A percentile compares a stretch with the other conserved stretches of the same genome.
phyloP scores from a whole-genome alignment of 2,888 invertebrate species.

The Drosophila mimica region DNA sequence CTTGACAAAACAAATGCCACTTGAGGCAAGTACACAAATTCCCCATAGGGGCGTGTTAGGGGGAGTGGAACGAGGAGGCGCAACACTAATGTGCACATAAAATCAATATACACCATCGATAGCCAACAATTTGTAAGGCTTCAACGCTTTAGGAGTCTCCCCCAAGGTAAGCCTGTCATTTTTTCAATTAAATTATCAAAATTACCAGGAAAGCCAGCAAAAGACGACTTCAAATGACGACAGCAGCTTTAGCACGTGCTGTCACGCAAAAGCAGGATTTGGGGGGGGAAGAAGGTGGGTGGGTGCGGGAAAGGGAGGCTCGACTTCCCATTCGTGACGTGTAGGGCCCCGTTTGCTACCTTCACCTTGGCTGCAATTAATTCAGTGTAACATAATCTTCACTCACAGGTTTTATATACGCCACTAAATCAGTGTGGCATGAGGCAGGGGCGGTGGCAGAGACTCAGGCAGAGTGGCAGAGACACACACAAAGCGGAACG shows the following conservation, averaged over 20 bases:
- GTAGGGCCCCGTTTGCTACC: constrained; percentile 52
- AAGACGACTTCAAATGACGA: constrained; percentile 28
- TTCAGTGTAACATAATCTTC: constrained; percentile 81
- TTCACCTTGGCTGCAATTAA: constrained; percentile 80
- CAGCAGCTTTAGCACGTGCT: constrained; percentile 75
- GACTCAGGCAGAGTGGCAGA: not conserved
- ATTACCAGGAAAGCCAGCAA: constrained; percentile 51
- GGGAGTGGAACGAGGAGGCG: not conserved
- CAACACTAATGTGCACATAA: constrained; percentile 35
- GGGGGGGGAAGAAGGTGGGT: not conserved
- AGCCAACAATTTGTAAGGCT: constrained; percentile 63
- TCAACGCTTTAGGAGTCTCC: constrained; percentile 33
- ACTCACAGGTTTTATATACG: constrained; percentile 79
- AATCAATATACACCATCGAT: constrained; percentile 53
- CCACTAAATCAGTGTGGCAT: constrained; percentile 76
- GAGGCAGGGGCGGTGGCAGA: constrained; percentile 8
- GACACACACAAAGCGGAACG: constrained; percentile 5
- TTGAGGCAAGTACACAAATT: constrained; percentile 54
- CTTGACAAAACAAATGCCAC: constrained; percentile 26
- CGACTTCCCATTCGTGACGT: constrained; percentile 19
- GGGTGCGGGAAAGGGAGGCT: not conserved
- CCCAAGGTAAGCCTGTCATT: constrained; percentile 57
- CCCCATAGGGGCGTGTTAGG: not conserved
- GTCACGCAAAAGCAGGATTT: constrained; percentile 38
- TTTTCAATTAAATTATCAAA: constrained; percentile 79